Evolutionary conservation across 30 jellyfish, hydroid and myxozoan species (phyloP).

Genomic region (Cassiopea andromeda): DNA sequence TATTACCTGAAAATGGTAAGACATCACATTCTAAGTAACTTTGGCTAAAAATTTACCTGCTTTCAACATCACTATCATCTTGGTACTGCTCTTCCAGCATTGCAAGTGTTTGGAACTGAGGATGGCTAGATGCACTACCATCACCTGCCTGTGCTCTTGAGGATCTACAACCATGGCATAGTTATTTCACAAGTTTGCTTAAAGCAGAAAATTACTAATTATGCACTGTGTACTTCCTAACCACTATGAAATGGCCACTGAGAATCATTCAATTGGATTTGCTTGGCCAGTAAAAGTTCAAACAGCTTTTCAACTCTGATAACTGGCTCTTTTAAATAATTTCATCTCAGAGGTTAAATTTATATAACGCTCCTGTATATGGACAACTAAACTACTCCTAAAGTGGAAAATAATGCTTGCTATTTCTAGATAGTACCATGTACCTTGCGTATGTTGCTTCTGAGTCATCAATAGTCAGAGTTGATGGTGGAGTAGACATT

Average conservation of each 20-base stretch:
- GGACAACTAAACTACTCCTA: too few species aligned
- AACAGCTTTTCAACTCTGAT: too few species aligned
- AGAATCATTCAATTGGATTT: too few species aligned
- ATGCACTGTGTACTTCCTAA: too few species aligned
- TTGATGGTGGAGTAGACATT: conserved; percentile 98
- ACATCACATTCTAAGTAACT: too few species aligned
- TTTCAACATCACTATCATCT: conserved; percentile 41
- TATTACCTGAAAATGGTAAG: too few species aligned
- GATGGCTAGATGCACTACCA: conserved; percentile 68
- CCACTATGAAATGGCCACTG: too few species aligned
- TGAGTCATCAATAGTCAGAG: conserved; percentile 87
- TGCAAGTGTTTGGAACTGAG: conserved; percentile 57
- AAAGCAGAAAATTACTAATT: not conserved
- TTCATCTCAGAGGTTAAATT: too few species aligned
- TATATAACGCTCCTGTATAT: too few species aligned
- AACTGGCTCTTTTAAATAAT: too few species aligned
- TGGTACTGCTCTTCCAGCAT: conserved; percentile 58
- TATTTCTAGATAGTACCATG: not conserved
- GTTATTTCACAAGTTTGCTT: not conserved
- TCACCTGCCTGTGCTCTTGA: conserved; percentile 62
- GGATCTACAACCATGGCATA: conserved; percentile 1
- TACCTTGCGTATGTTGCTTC: conserved; percentile 76
- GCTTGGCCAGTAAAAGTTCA: too few species aligned
- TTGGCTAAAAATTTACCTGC: conserved; percentile 22
- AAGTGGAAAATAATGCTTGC: not conserved